Evolutionary conservation across 2,888 invertebrate genomes (phyloP).

Genomic region (Rotaria socialis): DNA sequence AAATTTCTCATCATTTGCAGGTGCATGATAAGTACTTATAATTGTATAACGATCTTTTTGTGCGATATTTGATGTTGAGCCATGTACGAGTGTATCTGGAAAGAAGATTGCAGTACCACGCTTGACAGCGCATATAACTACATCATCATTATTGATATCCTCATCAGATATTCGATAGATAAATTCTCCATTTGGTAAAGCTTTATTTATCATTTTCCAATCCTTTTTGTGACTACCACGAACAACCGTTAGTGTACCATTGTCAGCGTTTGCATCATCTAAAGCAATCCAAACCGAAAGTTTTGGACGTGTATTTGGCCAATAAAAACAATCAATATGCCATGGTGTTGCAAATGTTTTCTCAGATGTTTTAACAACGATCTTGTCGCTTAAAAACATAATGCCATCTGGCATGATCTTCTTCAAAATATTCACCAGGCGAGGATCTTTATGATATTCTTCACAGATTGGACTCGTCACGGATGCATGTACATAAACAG

Average conservation of each 20-base stretch:
- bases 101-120: background rate
- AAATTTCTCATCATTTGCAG: background rate
- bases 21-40: background rate
- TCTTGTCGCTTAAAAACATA: constrained; percentile 9
- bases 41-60: background rate
- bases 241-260: background rate
- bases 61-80: background rate
- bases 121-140: background rate
- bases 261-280: background rate
- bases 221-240: background rate
- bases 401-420: background rate
- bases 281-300: background rate
- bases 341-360: background rate
- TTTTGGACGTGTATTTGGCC: background rate
- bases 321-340: background rate
- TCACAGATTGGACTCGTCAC: background rate
- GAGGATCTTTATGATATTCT: background rate
- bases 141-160: background rate
- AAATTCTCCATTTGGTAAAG: background rate
- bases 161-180: background rate
- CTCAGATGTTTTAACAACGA: background rate
- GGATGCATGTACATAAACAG: background rate
- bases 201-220: background rate
- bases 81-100: background rate
- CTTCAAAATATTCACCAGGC: background rate